Evolutionary conservation across 2,888 invertebrate genomes (phyloP).

Genomic region (Colletes collaris): DNA sequence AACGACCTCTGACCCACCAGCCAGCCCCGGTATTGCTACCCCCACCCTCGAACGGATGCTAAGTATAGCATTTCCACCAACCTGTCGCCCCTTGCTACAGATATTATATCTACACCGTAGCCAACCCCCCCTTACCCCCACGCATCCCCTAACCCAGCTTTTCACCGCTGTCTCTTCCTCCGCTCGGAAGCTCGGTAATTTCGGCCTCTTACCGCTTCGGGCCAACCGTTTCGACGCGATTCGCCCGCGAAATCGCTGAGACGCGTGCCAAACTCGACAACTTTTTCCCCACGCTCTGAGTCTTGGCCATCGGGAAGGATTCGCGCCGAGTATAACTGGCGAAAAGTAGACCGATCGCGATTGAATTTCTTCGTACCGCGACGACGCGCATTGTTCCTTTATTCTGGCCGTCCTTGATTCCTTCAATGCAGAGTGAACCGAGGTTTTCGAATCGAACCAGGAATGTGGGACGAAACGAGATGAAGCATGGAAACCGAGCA

Average conservation of each 20-base stretch:
- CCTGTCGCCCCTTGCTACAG: slow-evolving; percentile 70
- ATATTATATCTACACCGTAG: slow-evolving; percentile 63
- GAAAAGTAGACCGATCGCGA: slow-evolving; percentile 16
- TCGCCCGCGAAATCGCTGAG: not conserved
- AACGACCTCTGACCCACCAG: slow-evolving; percentile 81
- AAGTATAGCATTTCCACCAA: slow-evolving; percentile 76
- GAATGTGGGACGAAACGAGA: slow-evolving; percentile 6
- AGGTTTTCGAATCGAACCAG: not conserved
- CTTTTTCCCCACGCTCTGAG: not conserved
- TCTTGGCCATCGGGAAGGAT: not conserved
- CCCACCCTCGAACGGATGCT: slow-evolving; percentile 66
- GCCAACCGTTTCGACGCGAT: not conserved
- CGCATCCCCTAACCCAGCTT: not conserved
- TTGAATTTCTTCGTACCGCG: slow-evolving; percentile 29
- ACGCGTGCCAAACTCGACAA: not conserved
- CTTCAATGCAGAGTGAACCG: not conserved
- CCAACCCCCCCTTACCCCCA: slow-evolving; percentile 15
- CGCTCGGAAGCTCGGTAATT: slow-evolving; percentile 63
- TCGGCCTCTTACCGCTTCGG: slow-evolving; percentile 56
- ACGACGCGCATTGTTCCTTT: slow-evolving; percentile 21
- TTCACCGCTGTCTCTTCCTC: slow-evolving; percentile 9
- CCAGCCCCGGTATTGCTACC: slow-evolving; percentile 70
- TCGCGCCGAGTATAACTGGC: slow-evolving; percentile 3
- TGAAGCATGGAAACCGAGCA: not conserved
- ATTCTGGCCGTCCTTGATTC: slow-evolving; percentile 17